These are phyloP conservation scores for Pseudorhombus dupliciocellatus DNA, from an alignment of 2,113 vertebrate species.

Conservation along the genomic window DNA sequence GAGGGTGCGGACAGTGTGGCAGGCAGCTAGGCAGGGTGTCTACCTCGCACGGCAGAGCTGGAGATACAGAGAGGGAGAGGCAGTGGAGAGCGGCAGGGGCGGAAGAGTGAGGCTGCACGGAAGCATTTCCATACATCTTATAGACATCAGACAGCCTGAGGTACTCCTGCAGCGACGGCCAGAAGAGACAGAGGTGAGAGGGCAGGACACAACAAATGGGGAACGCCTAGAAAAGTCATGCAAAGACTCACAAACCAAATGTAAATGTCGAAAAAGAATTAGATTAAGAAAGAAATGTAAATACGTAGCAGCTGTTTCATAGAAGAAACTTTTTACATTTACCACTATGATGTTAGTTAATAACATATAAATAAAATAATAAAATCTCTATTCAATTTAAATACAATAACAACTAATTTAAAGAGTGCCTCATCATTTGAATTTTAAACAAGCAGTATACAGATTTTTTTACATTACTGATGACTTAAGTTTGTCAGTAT, in stretches of 20 bases:
- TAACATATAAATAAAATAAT: not conserved
- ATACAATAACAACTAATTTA: too few relatives aligned
- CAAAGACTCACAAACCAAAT: conserved; percentile 36
- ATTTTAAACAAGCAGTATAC: too few relatives aligned
- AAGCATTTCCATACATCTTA: conserved; percentile 85
- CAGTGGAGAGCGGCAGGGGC: conserved; percentile 76
- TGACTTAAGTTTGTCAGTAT: conserved; percentile 32
- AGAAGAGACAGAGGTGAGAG: conserved; percentile 23
- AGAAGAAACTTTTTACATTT: not conserved
- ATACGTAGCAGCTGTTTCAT: not conserved
- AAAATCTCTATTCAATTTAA: too few relatives aligned
- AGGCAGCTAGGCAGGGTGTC: conserved; percentile 49
- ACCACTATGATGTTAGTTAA: not conserved
- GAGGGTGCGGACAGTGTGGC: not conserved
- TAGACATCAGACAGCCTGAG: conserved; percentile 90
- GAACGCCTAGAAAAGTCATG: conserved; percentile 20
- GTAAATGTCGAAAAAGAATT: not conserved
- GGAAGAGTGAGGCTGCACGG: conserved; percentile 72
- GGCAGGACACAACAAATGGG: not conserved
- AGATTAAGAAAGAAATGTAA: not conserved
- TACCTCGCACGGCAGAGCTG: conserved; percentile 87
- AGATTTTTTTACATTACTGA: too few relatives aligned
- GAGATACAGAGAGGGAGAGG: conserved; percentile 83
- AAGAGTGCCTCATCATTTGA: too few relatives aligned
- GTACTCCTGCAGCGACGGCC: conserved; percentile 84